Evolutionary conservation across 1,140 invertebrate species (phyloP).

Genomic region (Leguminivora glycinivorella): DNA sequence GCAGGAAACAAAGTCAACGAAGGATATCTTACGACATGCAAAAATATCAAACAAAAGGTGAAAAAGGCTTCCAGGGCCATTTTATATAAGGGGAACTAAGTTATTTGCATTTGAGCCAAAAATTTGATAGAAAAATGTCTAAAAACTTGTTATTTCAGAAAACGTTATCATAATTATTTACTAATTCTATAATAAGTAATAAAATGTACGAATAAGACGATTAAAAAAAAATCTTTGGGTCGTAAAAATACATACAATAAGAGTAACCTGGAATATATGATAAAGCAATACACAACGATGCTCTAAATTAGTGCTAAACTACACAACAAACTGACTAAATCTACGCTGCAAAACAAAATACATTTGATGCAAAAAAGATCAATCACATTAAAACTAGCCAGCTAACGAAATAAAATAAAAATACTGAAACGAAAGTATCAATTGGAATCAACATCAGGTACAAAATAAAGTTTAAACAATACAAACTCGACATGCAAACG

Average conservation of each 20-base stretch:
- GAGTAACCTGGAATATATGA: not conserved
- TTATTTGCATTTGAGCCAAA: no score
- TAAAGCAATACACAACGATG: constrained; percentile 4
- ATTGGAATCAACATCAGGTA: constrained; percentile 47
- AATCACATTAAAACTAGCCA: not conserved
- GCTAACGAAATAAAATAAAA: not conserved
- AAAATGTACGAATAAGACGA: no score
- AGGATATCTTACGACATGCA: not conserved
- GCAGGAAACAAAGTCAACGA: not conserved
- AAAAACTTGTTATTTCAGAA: no score
- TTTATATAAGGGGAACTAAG: no score
- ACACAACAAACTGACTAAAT: not conserved
- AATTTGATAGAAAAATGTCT: no score
- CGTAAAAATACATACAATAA: not conserved
- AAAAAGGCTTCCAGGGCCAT: not conserved
- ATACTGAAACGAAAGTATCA: constrained; percentile 38
- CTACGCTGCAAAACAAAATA: not conserved
- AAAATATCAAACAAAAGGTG: not conserved
- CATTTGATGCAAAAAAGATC: not conserved
- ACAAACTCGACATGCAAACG: constrained; percentile 66
- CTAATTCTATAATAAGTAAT: no score
- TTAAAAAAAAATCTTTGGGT: not conserved
- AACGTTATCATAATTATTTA: no score
- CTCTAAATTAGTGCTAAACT: not conserved
- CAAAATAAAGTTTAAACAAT: constrained; percentile 54